Evolutionary conservation across 1,140 invertebrate genomes (phyloP), one percentile per base, ranked within the genome.

Genomic region (Ladona fulva): DNA sequence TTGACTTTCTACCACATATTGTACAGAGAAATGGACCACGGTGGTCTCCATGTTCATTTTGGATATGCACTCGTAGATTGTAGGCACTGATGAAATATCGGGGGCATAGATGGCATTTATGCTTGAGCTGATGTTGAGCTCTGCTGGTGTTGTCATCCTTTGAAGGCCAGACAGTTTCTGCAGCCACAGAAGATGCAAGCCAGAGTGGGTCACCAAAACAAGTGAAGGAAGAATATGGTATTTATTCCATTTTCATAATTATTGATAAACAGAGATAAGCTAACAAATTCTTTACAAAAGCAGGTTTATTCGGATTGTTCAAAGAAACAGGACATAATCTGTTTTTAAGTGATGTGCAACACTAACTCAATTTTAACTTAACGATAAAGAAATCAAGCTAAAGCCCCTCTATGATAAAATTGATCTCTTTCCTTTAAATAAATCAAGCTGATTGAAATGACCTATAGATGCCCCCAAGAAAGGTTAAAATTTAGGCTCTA

Each of bases 1-100:
- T 75, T 24, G 74, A 24, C 16, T 5, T 37, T 75, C n/a, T 22
- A 25, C 74, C n/a, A 25, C 74, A 75, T 16, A 22, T 5, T 6
- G 29, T 5, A 1, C 74, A 75, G n/a, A 14, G 12, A 75, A 75
- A 75, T 5, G n/a, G n/a, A 75, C 74, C 74, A 14, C n/a, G 24
- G 16, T 75, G 74, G 24, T 75, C 24, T 16, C 74, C 74, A 75
- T 75, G n/a, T 7, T 24, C 74, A 75, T 75, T 22, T 22, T 75
- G 74, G 5, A 75, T 22, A 75, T 75, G 74, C 24, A 75, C 74
- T 19, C 24, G 5, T 16, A 75, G n/a, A 24, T 75, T 75, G 0
- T 75, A 25, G 24, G 12, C 14, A 75, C 24, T 75, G 14, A 74
- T 11, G 24, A 75, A 75, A 25, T 3, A 1, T 22, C 74, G n/a